Conservation (phyloP, 2,888 invertebrate species). For the Salpingus planirostris region DNA sequence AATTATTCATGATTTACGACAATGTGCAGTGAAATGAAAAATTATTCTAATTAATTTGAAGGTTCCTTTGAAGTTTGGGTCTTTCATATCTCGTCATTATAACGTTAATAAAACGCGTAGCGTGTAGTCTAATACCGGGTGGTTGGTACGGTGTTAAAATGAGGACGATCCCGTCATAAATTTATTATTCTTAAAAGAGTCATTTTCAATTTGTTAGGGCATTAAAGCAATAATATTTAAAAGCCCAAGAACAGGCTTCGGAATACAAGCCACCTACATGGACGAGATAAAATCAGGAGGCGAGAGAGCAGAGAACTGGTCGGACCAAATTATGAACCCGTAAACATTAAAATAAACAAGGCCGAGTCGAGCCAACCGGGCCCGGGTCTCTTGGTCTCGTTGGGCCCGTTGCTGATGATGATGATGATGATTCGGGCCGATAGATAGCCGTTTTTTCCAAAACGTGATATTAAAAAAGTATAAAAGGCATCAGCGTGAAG, state of each 20-base stretch:
- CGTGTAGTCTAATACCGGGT: no score
- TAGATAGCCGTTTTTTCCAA: slow-evolving; percentile 13
- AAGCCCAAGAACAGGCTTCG: slow-evolving; percentile 28
- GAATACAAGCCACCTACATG: slow-evolving; percentile 37
- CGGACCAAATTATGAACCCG: slow-evolving; percentile 34
- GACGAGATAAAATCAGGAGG: slow-evolving; percentile 31
- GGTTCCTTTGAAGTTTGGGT: no score
- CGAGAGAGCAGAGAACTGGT: slow-evolving; percentile 23
- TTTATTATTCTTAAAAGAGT: slow-evolving; percentile 19
- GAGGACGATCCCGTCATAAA: no score
- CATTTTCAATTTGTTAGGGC: slow-evolving; percentile 34
- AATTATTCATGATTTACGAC: no score
- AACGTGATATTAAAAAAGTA: slow-evolving; percentile 16
- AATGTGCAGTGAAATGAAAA: no score
- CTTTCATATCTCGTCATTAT: no score
- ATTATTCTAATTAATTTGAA: no score
- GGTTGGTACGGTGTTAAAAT: no score
- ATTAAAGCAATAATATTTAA: slow-evolving; percentile 28
- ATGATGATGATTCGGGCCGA: slow-evolving; percentile 21
- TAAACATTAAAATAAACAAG: slow-evolving; percentile 36
- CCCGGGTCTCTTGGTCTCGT: no score
- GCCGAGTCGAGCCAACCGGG: slow-evolving; percentile 12
- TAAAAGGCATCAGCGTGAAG: slow-evolving; percentile 9
- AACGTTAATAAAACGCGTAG: no score
- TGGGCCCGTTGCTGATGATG: no score